Evolutionary conservation across 2,113 vertebrate genomes (phyloP), one percentile per base, ranked within the genome.

Genomic region (Dipodomys spectabilis): DNA sequence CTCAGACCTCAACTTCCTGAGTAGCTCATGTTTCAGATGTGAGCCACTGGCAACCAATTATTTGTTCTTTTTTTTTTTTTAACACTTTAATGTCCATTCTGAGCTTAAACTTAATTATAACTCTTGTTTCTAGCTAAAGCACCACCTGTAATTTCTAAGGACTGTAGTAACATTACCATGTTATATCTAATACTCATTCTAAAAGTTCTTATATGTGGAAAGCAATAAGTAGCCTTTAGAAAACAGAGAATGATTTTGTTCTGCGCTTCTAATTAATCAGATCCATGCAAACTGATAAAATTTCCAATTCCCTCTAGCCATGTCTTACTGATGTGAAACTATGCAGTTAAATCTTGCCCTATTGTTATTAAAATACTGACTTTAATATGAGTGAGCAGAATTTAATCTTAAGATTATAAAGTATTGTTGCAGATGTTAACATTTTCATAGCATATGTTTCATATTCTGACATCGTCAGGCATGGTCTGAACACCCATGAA

Each of bases 351-450:
- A 12, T 65, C n/a, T 79, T 82, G 23, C 8, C n/a, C 9, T 80
- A 28, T 32, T 83, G 92, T 94, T 79, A 92, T 65, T 74, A 79
- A 69, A 30, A 74, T 75, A 83, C 2, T 89, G 35, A 75, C 73
- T 82, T 90, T 93, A 87, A 82, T 60, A 39, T 82, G 45, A 85
- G 2, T 53, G 69, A 82, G 88, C 92, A 82, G 28, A 64, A 80
- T 57, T 57, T 18, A 57, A 57, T 57, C 53, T 57, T 57, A 57
- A 57, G 15, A 57, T 57, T 57, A 57, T 88, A 82, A 96, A 88
- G 27, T 82, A 77, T 86, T 94, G 88, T 92, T 88, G n/a, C 32
- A 92, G 35, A 90, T 71, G 86, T 95, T 92, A 65, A 90, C 69
- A 11, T 93, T 96, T 96, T 94, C 15, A 5, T 86, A 69, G 22